Evolutionary conservation across 2,113 vertebrate genomes (phyloP).

Genomic region (sheep (Ovis aries)): DNA sequence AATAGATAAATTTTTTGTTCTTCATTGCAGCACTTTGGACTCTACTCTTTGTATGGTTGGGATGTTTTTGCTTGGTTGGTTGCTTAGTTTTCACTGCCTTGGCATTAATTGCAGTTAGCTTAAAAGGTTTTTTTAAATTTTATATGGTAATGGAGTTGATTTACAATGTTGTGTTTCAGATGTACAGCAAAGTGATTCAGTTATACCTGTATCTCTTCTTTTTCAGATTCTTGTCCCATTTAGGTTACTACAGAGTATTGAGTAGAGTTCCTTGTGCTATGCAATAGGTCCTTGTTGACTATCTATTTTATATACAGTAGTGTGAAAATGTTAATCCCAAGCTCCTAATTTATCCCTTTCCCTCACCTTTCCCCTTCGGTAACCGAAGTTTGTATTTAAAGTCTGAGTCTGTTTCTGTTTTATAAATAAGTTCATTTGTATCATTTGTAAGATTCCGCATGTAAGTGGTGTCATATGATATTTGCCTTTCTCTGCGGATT

Average conservation of each 20-base stretch:
- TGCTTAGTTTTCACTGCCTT: neutral
- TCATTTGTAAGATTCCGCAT: neutral
- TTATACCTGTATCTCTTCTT: neutral
- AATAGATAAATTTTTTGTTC: neutral
- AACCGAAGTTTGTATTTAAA: neutral
- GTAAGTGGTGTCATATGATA: neutral
- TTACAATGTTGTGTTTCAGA: neutral
- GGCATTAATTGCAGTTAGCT: neutral
- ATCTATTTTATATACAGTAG: neutral
- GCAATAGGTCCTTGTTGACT: neutral
- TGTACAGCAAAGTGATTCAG: neutral
- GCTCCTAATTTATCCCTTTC: neutral
- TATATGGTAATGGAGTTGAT: neutral
- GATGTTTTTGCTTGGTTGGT: neutral
- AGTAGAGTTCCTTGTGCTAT: neutral
- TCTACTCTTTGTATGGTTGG: neutral
- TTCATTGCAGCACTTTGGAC: neutral
- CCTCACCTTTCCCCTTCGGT: neutral
- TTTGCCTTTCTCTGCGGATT: neutral
- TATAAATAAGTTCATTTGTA: neutral
- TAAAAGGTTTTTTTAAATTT: neutral
- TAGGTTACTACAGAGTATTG: neutral
- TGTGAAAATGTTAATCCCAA: neutral
- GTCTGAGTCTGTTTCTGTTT: neutral
- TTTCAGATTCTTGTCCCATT: neutral